Percentiles rank a stretch among this genome's conserved stretches.
Conservation (phyloP, 2,888 invertebrate genomes). For the Archips crataeganus region DNA sequence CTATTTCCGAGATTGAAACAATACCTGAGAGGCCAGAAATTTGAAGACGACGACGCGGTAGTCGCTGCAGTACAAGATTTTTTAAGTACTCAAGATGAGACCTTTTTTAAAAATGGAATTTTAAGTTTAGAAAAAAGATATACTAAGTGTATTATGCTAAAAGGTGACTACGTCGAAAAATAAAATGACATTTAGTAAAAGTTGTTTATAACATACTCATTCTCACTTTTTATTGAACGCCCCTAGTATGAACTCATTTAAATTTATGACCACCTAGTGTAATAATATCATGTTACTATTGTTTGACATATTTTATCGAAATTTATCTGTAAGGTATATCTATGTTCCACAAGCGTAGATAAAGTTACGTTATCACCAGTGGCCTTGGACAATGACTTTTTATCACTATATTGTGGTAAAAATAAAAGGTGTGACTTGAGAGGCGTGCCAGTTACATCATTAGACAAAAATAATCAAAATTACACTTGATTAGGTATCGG, state of each 20-base stretch:
- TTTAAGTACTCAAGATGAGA: too few relatives aligned
- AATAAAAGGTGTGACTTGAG: conserved; percentile 15
- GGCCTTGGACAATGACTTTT: conserved; percentile 19
- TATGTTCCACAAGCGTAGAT: neutral
- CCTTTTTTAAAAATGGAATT: too few relatives aligned
- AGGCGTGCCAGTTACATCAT: conserved; percentile 25
- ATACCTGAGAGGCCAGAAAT: too few relatives aligned
- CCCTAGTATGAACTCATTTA: neutral
- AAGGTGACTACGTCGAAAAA: too few relatives aligned
- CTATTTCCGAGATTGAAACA: too few relatives aligned
- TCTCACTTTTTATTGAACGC: too few relatives aligned
- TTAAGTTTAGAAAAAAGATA: too few relatives aligned
- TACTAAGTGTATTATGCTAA: too few relatives aligned
- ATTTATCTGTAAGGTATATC: neutral
- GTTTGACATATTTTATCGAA: neutral
- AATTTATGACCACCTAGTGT: neutral
- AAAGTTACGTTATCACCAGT: conserved; percentile 13
- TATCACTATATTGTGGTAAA: neutral
- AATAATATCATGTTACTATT: neutral
- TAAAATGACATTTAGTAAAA: too few relatives aligned
- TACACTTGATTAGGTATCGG: neutral
- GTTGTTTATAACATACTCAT: too few relatives aligned
- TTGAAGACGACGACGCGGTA: too few relatives aligned
- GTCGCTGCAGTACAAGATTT: too few relatives aligned
- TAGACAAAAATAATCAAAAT: conserved; percentile 12